These are phyloP conservation scores for Aphelinus certus DNA, from an alignment of 1,140 invertebrate species.

Conservation along the genomic window DNA sequence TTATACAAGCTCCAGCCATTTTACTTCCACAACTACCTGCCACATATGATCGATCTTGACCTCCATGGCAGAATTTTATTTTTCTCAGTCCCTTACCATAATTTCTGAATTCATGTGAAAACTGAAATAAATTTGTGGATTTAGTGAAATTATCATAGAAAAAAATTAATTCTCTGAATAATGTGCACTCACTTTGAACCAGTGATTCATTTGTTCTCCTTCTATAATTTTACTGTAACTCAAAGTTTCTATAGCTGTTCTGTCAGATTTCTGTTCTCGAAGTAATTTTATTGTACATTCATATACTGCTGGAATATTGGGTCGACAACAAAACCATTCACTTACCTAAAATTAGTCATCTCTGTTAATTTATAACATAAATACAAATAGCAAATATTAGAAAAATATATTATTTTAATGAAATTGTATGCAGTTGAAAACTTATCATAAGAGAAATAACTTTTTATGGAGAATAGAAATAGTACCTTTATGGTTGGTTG, in stretches of 20 bases:
- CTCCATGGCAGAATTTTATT: conserved; percentile 58
- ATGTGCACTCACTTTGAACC: conserved; percentile 51
- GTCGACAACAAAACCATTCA: conserved; percentile 58
- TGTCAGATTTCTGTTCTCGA: conserved; percentile 32
- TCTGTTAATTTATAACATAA: conserved; percentile 14
- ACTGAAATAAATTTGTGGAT: conserved; percentile 42
- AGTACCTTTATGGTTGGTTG: conserved; percentile 58
- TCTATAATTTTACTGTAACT: conserved; percentile 44
- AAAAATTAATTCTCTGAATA: background rate
- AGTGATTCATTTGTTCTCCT: conserved; percentile 54
- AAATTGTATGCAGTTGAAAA: background rate
- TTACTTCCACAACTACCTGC: conserved; percentile 75
- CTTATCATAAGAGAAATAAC: background rate
- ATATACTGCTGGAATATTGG: conserved; percentile 57
- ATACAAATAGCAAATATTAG: conserved; percentile 1
- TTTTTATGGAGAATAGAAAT: too few species aligned
- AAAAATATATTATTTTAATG: background rate
- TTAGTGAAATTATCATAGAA: background rate
- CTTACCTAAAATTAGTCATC: conserved; percentile 47
- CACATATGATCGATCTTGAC: conserved; percentile 71
- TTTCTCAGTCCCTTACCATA: conserved; percentile 56
- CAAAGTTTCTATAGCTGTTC: conserved; percentile 47
- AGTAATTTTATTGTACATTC: conserved; percentile 46
- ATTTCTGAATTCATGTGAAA: conserved; percentile 53
- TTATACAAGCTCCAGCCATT: conserved; percentile 72